Conservation (phyloP, 2,797 vertebrate genomes). For the Sternarchorhynchus goeldii region DNA sequence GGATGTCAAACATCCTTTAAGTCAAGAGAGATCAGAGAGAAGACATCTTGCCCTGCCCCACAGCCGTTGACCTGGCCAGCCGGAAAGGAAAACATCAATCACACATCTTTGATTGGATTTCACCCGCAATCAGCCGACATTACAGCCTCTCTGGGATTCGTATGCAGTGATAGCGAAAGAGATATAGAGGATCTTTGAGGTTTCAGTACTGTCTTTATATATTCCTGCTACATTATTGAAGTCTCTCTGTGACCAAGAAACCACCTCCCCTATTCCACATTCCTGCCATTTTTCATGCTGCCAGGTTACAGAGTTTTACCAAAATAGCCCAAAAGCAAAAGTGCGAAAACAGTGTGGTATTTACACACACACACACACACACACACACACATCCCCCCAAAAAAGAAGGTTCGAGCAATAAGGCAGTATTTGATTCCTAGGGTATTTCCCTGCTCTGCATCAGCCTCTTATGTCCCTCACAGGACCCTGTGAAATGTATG, state of each 20-base stretch:
- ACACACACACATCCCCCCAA: conserved; percentile 3
- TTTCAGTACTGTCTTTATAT: no score
- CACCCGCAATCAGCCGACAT: background rate
- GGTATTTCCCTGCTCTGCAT: conserved; percentile 36
- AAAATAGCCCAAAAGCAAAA: background rate
- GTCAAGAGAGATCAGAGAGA: conserved; percentile 35
- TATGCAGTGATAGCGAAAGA: background rate
- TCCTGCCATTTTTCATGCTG: background rate
- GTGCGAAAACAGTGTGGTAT: background rate
- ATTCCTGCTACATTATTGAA: no score
- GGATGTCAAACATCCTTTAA: background rate
- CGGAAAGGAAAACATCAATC: conserved; percentile 32
- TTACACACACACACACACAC: background rate
- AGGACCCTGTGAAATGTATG: conserved; percentile 37
- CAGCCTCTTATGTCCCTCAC: conserved; percentile 31
- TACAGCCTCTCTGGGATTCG: background rate
- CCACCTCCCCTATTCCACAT: background rate
- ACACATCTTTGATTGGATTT: conserved; percentile 6
- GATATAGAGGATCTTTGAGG: no score
- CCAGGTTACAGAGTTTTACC: no score
- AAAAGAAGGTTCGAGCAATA: conserved; percentile 6
- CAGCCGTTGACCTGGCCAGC: conserved; percentile 30
- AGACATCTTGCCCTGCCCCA: background rate
- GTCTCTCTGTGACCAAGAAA: no score
- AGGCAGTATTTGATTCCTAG: conserved; percentile 40